Percentiles rank a stretch among this genome's conserved stretches.
These are phyloP conservation scores for Poeciliopsis gracilis DNA, from an alignment of 2,797 vertebrate species.

Conservation along the genomic window DNA sequence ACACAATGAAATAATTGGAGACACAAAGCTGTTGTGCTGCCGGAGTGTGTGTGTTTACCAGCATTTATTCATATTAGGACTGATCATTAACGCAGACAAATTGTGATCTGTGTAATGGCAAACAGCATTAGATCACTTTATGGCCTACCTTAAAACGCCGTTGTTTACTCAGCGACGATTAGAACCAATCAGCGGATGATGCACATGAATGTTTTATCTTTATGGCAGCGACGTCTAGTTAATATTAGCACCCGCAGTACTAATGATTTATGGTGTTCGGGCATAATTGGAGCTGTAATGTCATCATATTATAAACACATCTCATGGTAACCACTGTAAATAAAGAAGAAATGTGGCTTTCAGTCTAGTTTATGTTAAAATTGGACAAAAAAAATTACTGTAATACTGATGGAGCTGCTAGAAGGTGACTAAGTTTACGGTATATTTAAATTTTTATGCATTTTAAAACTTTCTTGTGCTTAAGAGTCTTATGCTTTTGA, in stretches of 20 bases:
- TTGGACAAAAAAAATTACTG: background rate
- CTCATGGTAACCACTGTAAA: background rate
- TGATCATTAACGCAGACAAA: constrained; percentile 23
- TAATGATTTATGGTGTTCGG: constrained; percentile 12
- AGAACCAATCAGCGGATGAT: constrained; percentile 21
- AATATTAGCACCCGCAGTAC: constrained; percentile 12
- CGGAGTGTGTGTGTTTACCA: background rate
- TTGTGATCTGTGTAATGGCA: constrained; percentile 8
- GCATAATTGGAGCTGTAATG: background rate
- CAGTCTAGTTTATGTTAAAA: background rate
- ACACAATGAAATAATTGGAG: constrained; percentile 25
- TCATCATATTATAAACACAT: constrained; percentile 7
- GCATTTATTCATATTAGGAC: constrained; percentile 1
- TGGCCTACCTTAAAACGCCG: constrained; percentile 7
- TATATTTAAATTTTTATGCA: background rate
- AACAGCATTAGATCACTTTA: constrained; percentile 37
- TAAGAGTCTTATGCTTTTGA: background rate
- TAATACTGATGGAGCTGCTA: background rate
- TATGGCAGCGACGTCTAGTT: constrained; percentile 1
- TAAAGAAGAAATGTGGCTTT: background rate
- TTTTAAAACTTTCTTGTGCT: background rate
- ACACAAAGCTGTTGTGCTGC: constrained; percentile 3
- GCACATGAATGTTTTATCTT: constrained; percentile 11
- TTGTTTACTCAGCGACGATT: constrained; percentile 27
- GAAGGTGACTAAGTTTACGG: background rate